Evolutionary conservation across 2,888 invertebrate genomes (phyloP).

Genomic region (Diogma glabrata): DNA sequence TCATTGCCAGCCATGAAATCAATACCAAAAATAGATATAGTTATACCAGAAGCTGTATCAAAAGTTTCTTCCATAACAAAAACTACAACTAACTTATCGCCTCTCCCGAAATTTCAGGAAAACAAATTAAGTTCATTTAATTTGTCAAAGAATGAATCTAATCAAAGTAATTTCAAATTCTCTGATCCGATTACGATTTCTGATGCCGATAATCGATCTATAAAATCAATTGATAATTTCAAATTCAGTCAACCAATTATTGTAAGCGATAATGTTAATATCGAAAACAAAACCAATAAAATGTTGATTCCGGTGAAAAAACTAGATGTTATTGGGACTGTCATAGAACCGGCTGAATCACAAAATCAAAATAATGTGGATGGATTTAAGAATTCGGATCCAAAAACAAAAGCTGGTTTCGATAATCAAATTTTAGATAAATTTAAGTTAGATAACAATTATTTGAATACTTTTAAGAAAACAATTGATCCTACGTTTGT

Average conservation of each 20-base stretch:
- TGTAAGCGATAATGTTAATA: no score
- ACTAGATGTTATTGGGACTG: no score
- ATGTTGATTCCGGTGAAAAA: no score
- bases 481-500: neutral
- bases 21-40: constrained; percentile 32
- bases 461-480: neutral
- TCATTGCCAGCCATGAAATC: constrained; percentile 31
- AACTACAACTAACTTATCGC: constrained; percentile 21
- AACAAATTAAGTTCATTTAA: neutral
- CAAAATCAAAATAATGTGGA: no score
- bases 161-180: constrained; percentile 30
- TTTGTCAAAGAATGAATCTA: neutral
- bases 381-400: neutral
- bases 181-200: constrained; percentile 40
- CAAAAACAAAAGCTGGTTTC: constrained; percentile 23
- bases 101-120: no score
- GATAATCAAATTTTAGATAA: no score
- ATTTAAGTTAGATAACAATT: neutral
- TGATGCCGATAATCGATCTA: constrained; percentile 30
- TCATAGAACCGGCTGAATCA: no score
- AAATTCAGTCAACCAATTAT: constrained; percentile 44
- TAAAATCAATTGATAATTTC: constrained; percentile 41
- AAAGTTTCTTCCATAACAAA: constrained; percentile 13
- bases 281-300: no score
- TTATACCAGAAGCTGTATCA: constrained; percentile 18